Evolutionary conservation across 2,113 vertebrate species (phyloP).

Genomic region (Otolemur garnettii): DNA sequence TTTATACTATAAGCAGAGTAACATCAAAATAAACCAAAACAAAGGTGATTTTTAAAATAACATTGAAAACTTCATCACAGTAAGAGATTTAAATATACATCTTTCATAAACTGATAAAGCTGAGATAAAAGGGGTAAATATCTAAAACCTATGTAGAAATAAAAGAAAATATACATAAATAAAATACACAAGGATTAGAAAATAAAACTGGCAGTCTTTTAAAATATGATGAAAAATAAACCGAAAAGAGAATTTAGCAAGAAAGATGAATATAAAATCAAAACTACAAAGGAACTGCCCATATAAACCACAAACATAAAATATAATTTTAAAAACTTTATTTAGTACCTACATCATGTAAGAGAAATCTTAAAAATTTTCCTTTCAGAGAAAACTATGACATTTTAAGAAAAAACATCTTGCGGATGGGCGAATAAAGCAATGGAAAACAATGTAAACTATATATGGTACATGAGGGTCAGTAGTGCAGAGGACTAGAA

Average conservation of each 20-base stretch:
- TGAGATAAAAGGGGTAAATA: not conserved
- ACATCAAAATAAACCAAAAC: constrained; percentile 33
- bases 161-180: not conserved
- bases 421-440: not conserved
- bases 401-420: not conserved
- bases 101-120: not conserved
- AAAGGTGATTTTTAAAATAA: not conserved
- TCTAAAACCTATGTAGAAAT: not conserved
- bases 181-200: not conserved
- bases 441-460: not conserved
- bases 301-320: not conserved
- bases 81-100: not conserved
- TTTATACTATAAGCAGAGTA: not conserved
- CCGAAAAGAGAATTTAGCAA: not conserved
- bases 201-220: not conserved
- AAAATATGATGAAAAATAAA: not conserved
- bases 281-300: not conserved
- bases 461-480: no score
- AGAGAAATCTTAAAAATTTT: not conserved
- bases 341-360: not conserved
- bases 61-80: not conserved
- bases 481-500: not conserved
- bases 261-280: not conserved
- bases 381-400: constrained; percentile 20
- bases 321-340: not conserved